Evolutionary conservation across 2,113 vertebrate species (phyloP).

Genomic region (Aix galericulata): DNA sequence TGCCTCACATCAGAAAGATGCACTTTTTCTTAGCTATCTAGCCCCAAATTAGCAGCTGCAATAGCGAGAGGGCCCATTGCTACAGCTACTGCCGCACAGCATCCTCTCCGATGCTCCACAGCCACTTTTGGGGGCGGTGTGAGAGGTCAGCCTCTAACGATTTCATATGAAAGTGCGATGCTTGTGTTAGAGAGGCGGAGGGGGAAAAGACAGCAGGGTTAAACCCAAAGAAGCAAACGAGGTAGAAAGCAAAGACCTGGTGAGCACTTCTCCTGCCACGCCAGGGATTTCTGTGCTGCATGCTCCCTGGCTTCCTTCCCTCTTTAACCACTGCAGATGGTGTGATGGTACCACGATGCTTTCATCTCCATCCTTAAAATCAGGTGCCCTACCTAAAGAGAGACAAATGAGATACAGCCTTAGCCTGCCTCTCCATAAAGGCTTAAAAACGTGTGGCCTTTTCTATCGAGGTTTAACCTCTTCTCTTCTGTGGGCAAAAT

Average conservation of each 20-base stretch:
- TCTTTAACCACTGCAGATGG: background rate
- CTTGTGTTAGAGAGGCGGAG: background rate
- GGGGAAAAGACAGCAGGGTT: background rate
- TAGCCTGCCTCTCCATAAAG: background rate
- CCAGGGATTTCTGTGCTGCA: background rate
- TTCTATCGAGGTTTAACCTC: background rate
- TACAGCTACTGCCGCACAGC: background rate
- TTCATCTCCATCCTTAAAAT: background rate
- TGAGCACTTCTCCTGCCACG: background rate
- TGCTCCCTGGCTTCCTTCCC: background rate
- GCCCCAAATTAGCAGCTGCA: background rate
- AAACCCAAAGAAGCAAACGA: background rate
- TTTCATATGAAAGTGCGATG: background rate
- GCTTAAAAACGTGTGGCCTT: background rate
- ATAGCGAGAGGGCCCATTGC: background rate
- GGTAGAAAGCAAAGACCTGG: background rate
- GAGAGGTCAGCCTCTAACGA: background rate
- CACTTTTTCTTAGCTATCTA: background rate
- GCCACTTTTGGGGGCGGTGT: background rate
- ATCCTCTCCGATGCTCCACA: background rate
- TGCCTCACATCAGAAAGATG: background rate
- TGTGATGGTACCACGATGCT: accelerated
- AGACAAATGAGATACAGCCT: background rate
- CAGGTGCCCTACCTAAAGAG: background rate
- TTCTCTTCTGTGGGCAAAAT: background rate